Conservation (phyloP, 2,888 invertebrate genomes). For the Charanyca ferruginea region DNA sequence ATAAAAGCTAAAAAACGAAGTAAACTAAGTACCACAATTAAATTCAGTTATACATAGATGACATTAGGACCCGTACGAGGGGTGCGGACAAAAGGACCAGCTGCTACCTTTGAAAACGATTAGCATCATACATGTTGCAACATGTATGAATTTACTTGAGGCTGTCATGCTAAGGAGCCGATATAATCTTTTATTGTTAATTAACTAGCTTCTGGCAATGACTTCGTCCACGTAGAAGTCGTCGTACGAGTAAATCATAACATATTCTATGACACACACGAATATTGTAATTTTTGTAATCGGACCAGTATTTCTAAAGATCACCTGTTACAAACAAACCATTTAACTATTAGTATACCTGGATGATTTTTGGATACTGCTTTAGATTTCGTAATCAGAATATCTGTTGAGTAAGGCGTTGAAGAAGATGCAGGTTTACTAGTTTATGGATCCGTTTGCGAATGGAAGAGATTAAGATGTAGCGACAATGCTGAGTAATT, state of each 20-base stretch:
- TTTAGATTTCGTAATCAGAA: constrained; percentile 21
- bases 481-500: constrained; percentile 10
- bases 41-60: constrained; percentile 66
- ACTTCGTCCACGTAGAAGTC: neutral
- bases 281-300: neutral
- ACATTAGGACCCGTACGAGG: constrained; percentile 65
- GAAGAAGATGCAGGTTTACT: constrained; percentile 13
- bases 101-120: constrained; percentile 77
- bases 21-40: constrained; percentile 54
- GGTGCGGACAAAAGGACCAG: constrained; percentile 76
- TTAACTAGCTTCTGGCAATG: neutral
- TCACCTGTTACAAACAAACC: too few species aligned
- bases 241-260: neutral
- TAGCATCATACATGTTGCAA: constrained; percentile 73
- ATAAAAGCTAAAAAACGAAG: constrained; percentile 37
- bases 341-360: too few species aligned
- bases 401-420: neutral
- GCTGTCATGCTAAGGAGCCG: constrained; percentile 21
- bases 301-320: neutral
- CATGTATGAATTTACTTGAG: constrained; percentile 62
- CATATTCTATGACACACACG: neutral
- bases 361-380: too few species aligned
- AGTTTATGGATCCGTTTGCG: constrained; percentile 24
- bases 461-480: constrained; percentile 20
- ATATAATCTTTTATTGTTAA: constrained; percentile 40